phyloP scores from a whole-genome alignment of 2,797 vertebrate genomes.

The Menidia menidia region DNA sequence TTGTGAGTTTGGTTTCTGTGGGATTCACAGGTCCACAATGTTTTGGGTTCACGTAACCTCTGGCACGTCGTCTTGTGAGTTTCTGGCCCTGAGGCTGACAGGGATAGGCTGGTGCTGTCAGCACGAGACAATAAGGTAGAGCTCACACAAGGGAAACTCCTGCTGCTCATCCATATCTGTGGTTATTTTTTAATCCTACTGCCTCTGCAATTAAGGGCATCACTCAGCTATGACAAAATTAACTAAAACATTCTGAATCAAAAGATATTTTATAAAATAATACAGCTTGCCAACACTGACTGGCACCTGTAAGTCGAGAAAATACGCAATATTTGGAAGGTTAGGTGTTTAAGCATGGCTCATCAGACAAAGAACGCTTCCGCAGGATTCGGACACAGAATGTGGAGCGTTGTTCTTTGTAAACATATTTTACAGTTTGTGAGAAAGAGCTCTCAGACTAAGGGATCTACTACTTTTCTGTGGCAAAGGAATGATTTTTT shows the following conservation, averaged over 20 bases:
- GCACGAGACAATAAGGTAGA: constrained; percentile 46
- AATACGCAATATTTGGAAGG: constrained; percentile 71
- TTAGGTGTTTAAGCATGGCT: constrained; percentile 60
- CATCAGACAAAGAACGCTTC: constrained; percentile 55
- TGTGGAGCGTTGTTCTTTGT: constrained; percentile 2
- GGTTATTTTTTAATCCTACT: constrained; percentile 62
- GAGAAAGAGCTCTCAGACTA: constrained; percentile 28
- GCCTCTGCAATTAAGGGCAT: constrained; percentile 61
- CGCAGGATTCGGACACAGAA: constrained; percentile 29
- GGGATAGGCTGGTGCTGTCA: constrained; percentile 73
- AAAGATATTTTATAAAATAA: constrained; percentile 49
- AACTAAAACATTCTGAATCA: constrained; percentile 70
- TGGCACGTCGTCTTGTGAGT: constrained; percentile 55
- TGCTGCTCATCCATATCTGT: constrained; percentile 28
- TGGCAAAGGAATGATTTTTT: constrained; percentile 18
- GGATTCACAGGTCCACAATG: constrained; percentile 57
- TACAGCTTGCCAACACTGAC: constrained; percentile 40
- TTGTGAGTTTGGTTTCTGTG: constrained; percentile 73
- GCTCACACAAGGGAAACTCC: constrained; percentile 37
- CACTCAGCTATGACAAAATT: constrained; percentile 51
- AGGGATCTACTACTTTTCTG: constrained; percentile 6
- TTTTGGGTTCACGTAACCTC: constrained; percentile 69
- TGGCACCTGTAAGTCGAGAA: constrained; percentile 69
- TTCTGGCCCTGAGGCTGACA: constrained; percentile 65
- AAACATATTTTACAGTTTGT: constrained; percentile 26